Evolutionary conservation across 2,888 invertebrate species (phyloP).

Genomic region (Hemistola chrysoprasaria): DNA sequence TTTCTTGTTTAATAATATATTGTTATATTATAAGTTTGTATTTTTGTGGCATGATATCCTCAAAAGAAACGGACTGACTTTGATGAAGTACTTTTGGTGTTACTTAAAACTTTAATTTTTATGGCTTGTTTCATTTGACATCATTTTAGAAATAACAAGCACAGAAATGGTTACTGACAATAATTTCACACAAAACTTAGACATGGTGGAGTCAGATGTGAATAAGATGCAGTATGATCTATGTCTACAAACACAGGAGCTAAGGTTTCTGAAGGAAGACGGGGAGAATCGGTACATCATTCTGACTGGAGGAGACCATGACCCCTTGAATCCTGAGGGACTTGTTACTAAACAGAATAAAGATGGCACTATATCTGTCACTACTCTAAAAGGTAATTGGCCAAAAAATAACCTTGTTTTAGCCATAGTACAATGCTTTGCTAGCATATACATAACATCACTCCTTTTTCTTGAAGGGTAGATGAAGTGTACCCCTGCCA

Average conservation of each 20-base stretch:
- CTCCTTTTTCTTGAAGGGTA: no score
- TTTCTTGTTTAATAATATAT: no score
- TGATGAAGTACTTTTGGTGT: no score
- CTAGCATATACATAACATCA: no score
- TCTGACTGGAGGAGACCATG: slow-evolving; percentile 46
- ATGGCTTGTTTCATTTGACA: no score
- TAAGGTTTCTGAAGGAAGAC: slow-evolving; percentile 53
- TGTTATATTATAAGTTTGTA: no score
- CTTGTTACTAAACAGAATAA: slow-evolving; percentile 67
- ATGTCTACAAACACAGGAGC: slow-evolving; percentile 48
- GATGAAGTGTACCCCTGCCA: no score
- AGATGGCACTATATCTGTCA: slow-evolving; percentile 71
- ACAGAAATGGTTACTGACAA: slow-evolving; percentile 5
- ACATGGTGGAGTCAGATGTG: slow-evolving; percentile 34
- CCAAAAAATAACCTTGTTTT: background rate
- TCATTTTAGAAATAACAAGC: slow-evolving; percentile 9
- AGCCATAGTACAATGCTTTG: background rate
- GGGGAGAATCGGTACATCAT: slow-evolving; percentile 58
- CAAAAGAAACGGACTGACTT: no score
- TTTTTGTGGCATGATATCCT: no score
- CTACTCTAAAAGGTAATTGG: slow-evolving; percentile 53
- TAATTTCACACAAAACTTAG: slow-evolving; percentile 22
- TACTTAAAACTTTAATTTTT: no score
- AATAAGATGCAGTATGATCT: slow-evolving; percentile 60
- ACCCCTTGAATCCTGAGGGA: slow-evolving; percentile 38